A percentile compares a stretch with the other conserved stretches of the same genome.
phyloP scores from a whole-genome alignment of 2,113 vertebrate genomes.

The Brachyhypopomus occidentalis region DNA sequence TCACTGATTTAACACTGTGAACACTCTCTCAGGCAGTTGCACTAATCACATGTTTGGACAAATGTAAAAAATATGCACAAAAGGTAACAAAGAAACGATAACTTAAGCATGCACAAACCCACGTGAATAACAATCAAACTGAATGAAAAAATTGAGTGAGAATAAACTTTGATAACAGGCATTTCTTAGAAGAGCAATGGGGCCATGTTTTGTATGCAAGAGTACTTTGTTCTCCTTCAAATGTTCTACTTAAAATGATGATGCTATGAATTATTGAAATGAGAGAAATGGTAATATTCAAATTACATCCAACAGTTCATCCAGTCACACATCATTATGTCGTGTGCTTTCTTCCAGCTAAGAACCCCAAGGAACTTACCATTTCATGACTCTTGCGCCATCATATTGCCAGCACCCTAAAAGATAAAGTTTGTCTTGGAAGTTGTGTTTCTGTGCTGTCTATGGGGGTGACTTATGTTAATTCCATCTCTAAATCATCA shows the following conservation, averaged over 20 bases:
- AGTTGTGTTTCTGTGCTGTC: conserved; percentile 46
- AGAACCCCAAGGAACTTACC: conserved; percentile 19
- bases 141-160: background rate
- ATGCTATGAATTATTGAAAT: conserved; percentile 35
- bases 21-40: no score
- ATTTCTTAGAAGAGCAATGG: background rate
- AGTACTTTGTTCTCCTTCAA: conserved; percentile 18
- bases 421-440: conserved; percentile 59
- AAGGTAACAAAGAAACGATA: no score
- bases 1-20: no score
- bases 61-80: no score
- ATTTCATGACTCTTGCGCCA: conserved; percentile 40
- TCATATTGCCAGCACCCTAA: conserved; percentile 43
- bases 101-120: no score
- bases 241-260: conserved; percentile 26
- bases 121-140: no score
- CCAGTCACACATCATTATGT: conserved; percentile 13
- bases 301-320: conserved; percentile 26
- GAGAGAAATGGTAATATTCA: conserved; percentile 13
- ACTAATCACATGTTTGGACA: no score
- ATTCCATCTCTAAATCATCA: conserved; percentile 54
- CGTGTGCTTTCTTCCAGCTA: conserved; percentile 20
- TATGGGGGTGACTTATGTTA: conserved; percentile 57
- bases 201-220: background rate
- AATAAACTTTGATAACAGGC: background rate